Percentiles rank a stretch among this genome's conserved stretches.
Evolutionary conservation across 2,113 vertebrate species (phyloP).

Genomic region (Colistium nudipinnis): DNA sequence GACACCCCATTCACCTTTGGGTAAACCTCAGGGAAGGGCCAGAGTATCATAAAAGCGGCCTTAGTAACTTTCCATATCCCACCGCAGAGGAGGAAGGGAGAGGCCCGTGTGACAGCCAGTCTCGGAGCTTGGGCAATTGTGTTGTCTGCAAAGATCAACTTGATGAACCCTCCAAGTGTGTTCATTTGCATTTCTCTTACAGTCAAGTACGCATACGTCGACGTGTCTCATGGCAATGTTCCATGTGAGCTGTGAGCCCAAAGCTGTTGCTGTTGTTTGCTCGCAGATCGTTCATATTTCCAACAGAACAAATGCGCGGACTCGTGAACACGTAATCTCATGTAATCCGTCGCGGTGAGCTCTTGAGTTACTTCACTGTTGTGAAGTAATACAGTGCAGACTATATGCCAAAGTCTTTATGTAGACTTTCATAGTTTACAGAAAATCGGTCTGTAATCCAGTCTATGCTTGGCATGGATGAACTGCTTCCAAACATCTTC

Average conservation of each 20-base stretch:
- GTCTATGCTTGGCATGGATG: no score
- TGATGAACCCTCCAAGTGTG: not conserved
- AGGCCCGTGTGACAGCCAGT: constrained; percentile 21
- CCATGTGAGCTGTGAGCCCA: no score
- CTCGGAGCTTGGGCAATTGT: not conserved
- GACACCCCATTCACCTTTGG: constrained; percentile 53
- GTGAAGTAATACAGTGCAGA: not conserved
- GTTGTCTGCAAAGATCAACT: not conserved
- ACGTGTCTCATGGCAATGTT: no score
- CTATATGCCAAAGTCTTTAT: no score
- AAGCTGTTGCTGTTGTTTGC: no score
- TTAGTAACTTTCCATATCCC: constrained; percentile 61
- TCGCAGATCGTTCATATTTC: no score
- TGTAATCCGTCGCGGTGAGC: not conserved
- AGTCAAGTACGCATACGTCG: no score
- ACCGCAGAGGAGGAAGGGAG: constrained; percentile 39
- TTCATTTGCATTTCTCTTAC: not conserved
- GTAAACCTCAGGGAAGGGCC: constrained; percentile 54
- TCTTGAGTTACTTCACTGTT: not conserved
- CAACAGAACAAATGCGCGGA: not conserved
- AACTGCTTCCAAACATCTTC: no score
- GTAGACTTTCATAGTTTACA: no score
- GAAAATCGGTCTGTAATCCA: no score
- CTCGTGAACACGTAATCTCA: not conserved
- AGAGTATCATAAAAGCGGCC: constrained; percentile 24